Conservation (phyloP, 2,113 vertebrate species). For the Pseudorasbora parva region DNA sequence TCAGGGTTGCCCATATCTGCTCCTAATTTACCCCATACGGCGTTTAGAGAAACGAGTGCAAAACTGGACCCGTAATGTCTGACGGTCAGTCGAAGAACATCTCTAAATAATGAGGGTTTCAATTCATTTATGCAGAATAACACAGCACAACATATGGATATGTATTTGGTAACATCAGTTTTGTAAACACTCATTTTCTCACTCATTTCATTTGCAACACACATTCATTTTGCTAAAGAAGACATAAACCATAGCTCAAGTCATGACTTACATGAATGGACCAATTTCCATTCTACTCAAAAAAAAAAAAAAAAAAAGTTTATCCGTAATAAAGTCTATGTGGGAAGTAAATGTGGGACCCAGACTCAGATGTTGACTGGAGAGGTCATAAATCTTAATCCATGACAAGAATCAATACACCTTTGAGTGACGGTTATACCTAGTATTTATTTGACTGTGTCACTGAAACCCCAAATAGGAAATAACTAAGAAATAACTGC, state of each 20-base stretch:
- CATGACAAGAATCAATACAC: constrained; percentile 30
- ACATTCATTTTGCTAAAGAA: background rate
- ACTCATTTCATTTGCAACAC: no score
- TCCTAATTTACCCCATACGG: constrained; percentile 69
- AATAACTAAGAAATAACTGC: constrained; percentile 44
- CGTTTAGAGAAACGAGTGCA: constrained; percentile 70
- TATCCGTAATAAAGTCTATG: constrained; percentile 1
- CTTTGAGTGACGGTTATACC: constrained; percentile 1
- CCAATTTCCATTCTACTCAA: background rate
- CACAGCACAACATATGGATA: background rate
- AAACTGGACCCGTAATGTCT: constrained; percentile 2
- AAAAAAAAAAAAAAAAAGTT: background rate
- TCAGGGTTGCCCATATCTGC: constrained; percentile 57
- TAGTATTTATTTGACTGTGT: constrained; percentile 51
- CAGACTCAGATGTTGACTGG: constrained; percentile 20
- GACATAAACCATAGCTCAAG: background rate
- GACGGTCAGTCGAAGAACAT: background rate
- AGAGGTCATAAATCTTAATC: constrained; percentile 49
- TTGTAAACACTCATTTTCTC: background rate
- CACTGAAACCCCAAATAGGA: constrained; percentile 50
- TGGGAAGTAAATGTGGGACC: constrained; percentile 11
- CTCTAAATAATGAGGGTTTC: constrained; percentile 16
- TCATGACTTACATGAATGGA: background rate
- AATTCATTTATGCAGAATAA: constrained; percentile 2
- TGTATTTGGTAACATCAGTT: constrained; percentile 3